These are phyloP conservation scores for Dermolepida albohirtum DNA, from an alignment of 2,888 invertebrate genomes.

Conservation along the genomic window DNA sequence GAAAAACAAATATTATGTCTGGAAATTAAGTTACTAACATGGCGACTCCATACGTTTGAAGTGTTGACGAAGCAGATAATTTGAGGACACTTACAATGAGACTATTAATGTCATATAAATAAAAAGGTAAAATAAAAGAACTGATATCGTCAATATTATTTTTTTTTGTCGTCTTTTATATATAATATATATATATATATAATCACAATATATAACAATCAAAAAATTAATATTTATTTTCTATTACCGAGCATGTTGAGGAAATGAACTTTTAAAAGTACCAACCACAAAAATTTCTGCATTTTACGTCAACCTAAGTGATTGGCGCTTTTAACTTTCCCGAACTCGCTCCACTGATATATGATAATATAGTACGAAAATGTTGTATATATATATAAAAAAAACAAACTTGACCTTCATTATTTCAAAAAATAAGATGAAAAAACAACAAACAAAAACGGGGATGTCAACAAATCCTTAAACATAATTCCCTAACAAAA, in stretches of 20 bases:
- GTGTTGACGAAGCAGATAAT: too few species aligned
- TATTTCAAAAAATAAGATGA: neutral
- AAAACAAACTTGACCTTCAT: neutral
- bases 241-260: too few species aligned
- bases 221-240: slow-evolving; percentile 8
- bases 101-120: neutral
- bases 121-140: slow-evolving; percentile 21
- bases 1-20: too few species aligned
- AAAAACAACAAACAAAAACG: slow-evolving; percentile 13
- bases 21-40: too few species aligned
- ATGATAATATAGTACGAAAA: slow-evolving; percentile 27
- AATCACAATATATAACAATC: slow-evolving; percentile 23
- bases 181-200: slow-evolving; percentile 7
- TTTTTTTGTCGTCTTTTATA: slow-evolving; percentile 14
- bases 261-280: too few species aligned
- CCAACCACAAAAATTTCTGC: too few species aligned
- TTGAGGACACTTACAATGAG: too few species aligned
- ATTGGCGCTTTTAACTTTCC: too few species aligned
- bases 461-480: neutral
- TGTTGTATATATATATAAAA: slow-evolving; percentile 14
- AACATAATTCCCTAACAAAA: too few species aligned
- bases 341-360: neutral
- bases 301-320: too few species aligned
- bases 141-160: slow-evolving; percentile 20
- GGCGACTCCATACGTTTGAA: too few species aligned